phyloP scores from a whole-genome alignment of 2,797 vertebrate species.

The Xenops minutus region DNA sequence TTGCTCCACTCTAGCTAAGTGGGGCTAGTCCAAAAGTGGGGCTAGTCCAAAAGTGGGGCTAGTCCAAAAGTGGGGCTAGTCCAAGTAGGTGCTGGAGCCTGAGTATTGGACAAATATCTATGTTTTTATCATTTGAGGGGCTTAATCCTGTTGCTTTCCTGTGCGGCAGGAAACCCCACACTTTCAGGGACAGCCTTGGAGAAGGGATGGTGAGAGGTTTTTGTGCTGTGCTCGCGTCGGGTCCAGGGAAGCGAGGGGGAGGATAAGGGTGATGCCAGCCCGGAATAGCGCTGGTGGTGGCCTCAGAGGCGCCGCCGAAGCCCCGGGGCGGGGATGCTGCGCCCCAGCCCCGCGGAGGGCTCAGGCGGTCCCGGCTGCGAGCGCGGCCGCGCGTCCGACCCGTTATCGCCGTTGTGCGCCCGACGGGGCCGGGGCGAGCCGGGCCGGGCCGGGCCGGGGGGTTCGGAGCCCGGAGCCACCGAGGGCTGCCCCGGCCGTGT shows the following conservation, averaged over 20 bases:
- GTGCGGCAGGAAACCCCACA: background rate
- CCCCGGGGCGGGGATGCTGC: background rate
- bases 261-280: too few species aligned
- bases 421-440: background rate
- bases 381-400: background rate
- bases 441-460: too few species aligned
- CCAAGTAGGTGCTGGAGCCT: background rate
- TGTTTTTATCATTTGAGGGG: background rate
- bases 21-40: background rate
- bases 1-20: background rate
- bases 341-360: too few species aligned
- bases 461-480: too few species aligned
- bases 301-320: too few species aligned
- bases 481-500: background rate
- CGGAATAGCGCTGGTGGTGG: too few species aligned
- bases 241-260: too few species aligned
- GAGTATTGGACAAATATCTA: background rate
- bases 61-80: background rate
- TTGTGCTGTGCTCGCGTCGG: accelerated
- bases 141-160: background rate
- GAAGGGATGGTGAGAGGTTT: background rate
- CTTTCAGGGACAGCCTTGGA: background rate
- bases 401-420: background rate
- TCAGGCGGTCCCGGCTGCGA: too few species aligned
- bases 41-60: too few species aligned